phyloP scores from a whole-genome alignment of 2,113 vertebrate species.

The Calonectris borealis region DNA sequence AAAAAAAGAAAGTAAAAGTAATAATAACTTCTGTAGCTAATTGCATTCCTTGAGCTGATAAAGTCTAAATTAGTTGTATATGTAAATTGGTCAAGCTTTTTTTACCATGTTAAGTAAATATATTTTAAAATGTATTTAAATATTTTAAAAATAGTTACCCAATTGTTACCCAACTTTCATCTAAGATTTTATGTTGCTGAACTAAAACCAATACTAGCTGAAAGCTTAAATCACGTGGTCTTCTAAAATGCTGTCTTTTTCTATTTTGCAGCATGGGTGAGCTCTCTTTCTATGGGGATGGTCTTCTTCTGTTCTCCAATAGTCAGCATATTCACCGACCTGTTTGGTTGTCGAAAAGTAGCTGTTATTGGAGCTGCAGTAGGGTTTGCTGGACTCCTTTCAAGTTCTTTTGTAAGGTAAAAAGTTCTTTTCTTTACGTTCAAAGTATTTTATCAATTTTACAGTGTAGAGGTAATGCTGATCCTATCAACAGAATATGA shows the following conservation, averaged over 20 bases:
- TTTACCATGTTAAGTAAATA: background rate
- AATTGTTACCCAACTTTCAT: background rate
- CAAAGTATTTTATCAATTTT: background rate
- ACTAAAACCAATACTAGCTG: background rate
- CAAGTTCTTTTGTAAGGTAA: slow-evolving; percentile 94
- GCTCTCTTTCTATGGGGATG: slow-evolving; percentile 96
- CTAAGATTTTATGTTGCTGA: background rate
- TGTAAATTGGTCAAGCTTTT: background rate
- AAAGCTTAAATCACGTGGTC: background rate
- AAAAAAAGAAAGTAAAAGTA: background rate
- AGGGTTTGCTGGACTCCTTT: slow-evolving; percentile 87
- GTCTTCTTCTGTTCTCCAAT: slow-evolving; percentile 98
- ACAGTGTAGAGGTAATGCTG: background rate
- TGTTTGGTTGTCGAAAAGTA: slow-evolving; percentile 87
- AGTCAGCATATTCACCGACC: slow-evolving; percentile 93
- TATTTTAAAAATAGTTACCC: background rate
- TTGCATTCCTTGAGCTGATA: background rate
- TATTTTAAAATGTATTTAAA: background rate
- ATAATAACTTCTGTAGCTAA: background rate
- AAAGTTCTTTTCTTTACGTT: background rate
- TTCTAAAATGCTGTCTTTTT: background rate
- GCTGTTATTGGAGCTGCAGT: slow-evolving; percentile 89
- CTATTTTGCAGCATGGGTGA: slow-evolving; percentile 86
- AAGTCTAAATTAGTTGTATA: background rate
- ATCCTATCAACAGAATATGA: background rate